Percentiles rank a stretch among this genome's conserved stretches.
Conservation (phyloP, 2,797 vertebrate species). For the Rhodeus uyekii region DNA sequence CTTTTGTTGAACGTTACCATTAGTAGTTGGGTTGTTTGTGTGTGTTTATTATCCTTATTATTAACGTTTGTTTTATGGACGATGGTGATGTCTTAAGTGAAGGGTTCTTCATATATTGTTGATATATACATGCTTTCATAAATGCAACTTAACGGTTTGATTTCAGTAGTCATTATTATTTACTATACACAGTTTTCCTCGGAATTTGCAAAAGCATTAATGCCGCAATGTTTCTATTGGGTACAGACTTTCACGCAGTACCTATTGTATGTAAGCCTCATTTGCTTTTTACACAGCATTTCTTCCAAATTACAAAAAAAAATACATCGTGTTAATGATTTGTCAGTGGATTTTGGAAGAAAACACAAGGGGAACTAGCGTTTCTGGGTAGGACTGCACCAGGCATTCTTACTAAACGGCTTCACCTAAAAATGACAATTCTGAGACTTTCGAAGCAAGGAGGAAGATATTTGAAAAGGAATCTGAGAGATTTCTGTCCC, state of each 20-base stretch:
- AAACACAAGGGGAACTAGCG: background rate
- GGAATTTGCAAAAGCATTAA: background rate
- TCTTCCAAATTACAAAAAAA: background rate
- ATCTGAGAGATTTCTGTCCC: background rate
- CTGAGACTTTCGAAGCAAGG: background rate
- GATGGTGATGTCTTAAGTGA: too few relatives aligned
- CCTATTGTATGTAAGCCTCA: background rate
- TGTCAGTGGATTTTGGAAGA: background rate
- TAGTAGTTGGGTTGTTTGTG: background rate
- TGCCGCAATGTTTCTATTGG: background rate
- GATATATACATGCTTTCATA: background rate
- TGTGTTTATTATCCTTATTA: background rate
- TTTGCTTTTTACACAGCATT: background rate
- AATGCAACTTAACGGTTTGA: background rate
- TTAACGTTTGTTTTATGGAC: background rate
- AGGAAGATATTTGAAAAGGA: background rate
- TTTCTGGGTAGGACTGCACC: background rate
- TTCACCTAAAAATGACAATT: too few relatives aligned
- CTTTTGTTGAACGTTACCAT: background rate
- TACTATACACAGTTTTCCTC: background rate
- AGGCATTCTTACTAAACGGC: too few relatives aligned
- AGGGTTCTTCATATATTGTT: background rate
- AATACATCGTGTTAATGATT: background rate
- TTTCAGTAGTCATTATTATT: background rate
- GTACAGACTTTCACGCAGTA: background rate